phyloP scores from a whole-genome alignment of 2,797 vertebrate genomes.

The Danio albolineatus region DNA sequence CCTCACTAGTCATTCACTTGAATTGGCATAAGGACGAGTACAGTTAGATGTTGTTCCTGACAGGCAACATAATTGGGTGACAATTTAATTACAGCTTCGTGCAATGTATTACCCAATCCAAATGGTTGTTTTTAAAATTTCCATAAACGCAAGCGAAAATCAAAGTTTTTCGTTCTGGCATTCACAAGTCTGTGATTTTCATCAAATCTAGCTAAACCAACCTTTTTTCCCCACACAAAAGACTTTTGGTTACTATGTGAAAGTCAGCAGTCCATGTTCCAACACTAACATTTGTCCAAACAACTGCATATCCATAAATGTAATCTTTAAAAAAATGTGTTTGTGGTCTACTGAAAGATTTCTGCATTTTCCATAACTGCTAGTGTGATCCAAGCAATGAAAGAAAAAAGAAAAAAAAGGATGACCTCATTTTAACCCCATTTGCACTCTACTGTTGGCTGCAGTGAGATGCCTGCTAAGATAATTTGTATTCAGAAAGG shows the following conservation, averaged over 20 bases:
- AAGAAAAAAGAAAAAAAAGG: neutral
- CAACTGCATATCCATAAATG: neutral
- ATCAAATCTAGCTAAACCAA: neutral
- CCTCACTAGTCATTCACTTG: neutral
- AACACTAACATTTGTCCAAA: constrained; percentile 3
- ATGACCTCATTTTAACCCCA: constrained; percentile 14
- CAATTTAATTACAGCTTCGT: neutral
- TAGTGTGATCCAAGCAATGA: neutral
- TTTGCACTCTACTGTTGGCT: constrained; percentile 23
- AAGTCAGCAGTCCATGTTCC: neutral
- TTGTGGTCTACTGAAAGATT: neutral
- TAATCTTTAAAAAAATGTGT: too few species aligned
- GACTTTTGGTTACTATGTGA: too few species aligned
- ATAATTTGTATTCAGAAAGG: constrained; percentile 47
- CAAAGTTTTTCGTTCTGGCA: neutral
- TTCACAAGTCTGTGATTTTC: neutral
- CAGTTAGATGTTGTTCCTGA: neutral
- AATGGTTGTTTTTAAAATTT: neutral
- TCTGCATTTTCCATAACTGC: neutral
- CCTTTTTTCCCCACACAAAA: neutral
- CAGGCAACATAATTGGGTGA: neutral
- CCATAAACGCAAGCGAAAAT: neutral
- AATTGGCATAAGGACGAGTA: neutral
- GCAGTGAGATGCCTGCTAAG: constrained; percentile 13
- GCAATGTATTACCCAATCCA: neutral